Base-by-base conservation (phyloP, 2,797 vertebrate species). In the Cynodonichthys magdalenae region DNA sequence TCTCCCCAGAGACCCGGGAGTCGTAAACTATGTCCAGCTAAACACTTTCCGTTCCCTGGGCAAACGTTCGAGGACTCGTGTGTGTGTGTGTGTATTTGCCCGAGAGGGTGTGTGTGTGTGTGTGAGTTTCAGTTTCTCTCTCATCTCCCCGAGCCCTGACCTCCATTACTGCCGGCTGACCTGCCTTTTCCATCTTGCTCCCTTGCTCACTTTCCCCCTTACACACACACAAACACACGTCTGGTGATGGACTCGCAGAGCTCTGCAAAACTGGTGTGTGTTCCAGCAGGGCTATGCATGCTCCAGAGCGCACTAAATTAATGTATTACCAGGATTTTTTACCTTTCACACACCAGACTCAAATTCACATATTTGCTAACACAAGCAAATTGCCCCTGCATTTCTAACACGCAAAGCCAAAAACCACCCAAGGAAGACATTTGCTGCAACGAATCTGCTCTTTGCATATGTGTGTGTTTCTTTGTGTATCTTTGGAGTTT, bases 121-220 rank as follows among this genome's bases (percentile, higher is more conserved):
- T 66, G 57, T 34, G 66, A 19, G 63, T 60, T 75, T 72, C 58
- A 58, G 46, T 82, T 72, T 82, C 53, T 69, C 81, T 80, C 83
- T 83, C 71, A 80, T 89, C 80, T 88, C 84, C 85, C 87, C 72
- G 66, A 79, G 79, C 70, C 29, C 67, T 81, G 82, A 83, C 87
- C 89, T 89, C 87, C 81, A 90, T 90, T 89, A 89, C 82, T 79
- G 66, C 81, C 44, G 14, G 41, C 54, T 88, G 89, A 90, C 87
- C 89, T 75, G 63, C 46, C 75, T 63, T 84, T 74, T 68, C 74
- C 65, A 59, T 76, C 66, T 29, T 49, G 44, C 67, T 66, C 69
- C 59, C 74, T 76, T 73, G 61, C 69, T 83, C 77, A 62, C 77
- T 77, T 71, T n/a, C 53, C 47, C 42, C 49, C 49, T 24, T 24